Evolutionary conservation across 2,888 invertebrate genomes (phyloP).

Genomic region (Merodon equestris): DNA sequence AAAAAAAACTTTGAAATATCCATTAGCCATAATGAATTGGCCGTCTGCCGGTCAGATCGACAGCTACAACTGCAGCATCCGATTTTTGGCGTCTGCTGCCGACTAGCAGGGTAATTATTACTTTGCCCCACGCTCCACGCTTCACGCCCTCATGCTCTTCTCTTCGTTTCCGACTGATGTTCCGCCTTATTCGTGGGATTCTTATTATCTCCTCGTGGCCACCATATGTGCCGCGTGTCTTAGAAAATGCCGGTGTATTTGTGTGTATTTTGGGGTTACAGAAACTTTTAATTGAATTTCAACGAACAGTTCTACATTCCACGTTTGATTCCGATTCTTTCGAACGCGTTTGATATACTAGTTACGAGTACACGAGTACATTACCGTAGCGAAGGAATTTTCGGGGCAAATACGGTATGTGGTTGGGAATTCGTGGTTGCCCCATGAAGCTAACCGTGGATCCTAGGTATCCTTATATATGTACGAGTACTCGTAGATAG

Average conservation of each 20-base stretch:
- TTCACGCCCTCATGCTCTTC: background rate
- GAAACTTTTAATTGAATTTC: constrained; percentile 20
- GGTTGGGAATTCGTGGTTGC: background rate
- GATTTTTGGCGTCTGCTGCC: constrained; percentile 28
- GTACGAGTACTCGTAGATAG: background rate
- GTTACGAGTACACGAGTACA: background rate
- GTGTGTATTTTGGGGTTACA: constrained; percentile 13
- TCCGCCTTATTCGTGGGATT: too few species aligned
- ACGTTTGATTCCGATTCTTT: constrained; percentile 13
- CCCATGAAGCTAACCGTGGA: background rate
- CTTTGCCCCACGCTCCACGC: background rate
- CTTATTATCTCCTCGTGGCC: constrained; percentile 21
- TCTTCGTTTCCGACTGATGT: too few species aligned
- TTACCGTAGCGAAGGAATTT: background rate
- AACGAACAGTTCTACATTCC: constrained; percentile 9
- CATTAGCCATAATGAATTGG: constrained; percentile 64
- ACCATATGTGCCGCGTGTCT: background rate
- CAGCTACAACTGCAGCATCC: constrained; percentile 23
- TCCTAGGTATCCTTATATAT: too few species aligned
- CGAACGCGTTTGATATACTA: constrained; percentile 5
- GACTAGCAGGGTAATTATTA: constrained; percentile 32
- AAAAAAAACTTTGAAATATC: constrained; percentile 57
- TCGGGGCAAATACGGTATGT: background rate
- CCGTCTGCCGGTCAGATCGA: constrained; percentile 34
- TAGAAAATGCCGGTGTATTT: background rate